Evolutionary conservation across 2,113 vertebrate species (phyloP).

Genomic region (Pogona vitticeps): DNA sequence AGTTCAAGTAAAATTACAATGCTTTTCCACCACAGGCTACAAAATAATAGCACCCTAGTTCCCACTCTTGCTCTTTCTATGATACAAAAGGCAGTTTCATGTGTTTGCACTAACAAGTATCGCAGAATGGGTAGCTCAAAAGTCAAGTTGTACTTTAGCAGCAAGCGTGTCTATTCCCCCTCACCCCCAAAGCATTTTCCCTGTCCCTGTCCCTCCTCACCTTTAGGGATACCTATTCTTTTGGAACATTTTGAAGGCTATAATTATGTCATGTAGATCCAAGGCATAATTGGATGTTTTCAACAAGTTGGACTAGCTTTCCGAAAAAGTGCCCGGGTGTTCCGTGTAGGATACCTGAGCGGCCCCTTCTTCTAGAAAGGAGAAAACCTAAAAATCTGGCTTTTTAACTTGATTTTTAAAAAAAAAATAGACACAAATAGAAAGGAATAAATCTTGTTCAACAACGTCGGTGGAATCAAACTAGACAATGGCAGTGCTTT

Average conservation of each 20-base stretch:
- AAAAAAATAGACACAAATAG: too few relatives aligned
- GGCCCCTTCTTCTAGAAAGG: not conserved
- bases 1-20: too few relatives aligned
- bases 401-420: not conserved
- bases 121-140: not conserved
- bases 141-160: too few relatives aligned
- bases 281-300: slow-evolving; percentile 3
- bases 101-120: not conserved
- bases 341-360: not conserved
- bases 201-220: not conserved
- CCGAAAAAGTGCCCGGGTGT: not conserved
- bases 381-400: not conserved
- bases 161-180: not conserved
- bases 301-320: slow-evolving; percentile 1
- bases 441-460: too few relatives aligned
- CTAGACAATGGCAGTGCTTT: too few relatives aligned
- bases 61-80: too few relatives aligned
- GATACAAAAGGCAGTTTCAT: not conserved
- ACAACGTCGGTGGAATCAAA: too few relatives aligned
- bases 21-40: too few relatives aligned
- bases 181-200: not conserved
- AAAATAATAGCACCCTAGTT: too few relatives aligned
- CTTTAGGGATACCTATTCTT: not conserved
- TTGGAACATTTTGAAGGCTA: not conserved
- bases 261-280: not conserved